Base-by-base conservation (phyloP, 2,888 invertebrate species). In the Coelopa pilipes region DNA sequence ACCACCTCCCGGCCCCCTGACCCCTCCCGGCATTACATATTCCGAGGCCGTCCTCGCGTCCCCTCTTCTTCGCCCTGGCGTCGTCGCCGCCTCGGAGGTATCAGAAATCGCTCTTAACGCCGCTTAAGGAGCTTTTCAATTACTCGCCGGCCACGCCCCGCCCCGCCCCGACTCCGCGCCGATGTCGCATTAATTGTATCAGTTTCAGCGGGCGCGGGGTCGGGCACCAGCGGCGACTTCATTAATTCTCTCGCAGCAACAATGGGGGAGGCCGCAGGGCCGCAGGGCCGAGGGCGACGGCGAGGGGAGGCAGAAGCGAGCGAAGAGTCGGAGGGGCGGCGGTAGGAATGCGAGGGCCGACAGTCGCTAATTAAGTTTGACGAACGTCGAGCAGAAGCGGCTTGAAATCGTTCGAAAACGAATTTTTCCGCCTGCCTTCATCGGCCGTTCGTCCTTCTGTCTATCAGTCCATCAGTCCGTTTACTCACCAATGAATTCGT, bases 111-210 rank as follows among this genome's bases (percentile, higher is more conserved):
- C 65, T 53, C 65, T 71, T 65, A 71, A 71, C 71, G n/a, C 63
- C 55, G 63, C 71, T 71, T 71, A 71, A 71, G 62, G 53, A 63
- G 63, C 65, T 71, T 71, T 71, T 71, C 55, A 71, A 71, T 71
- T 71, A 55, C 53, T 65, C 65, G 63, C 24, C 24, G 21, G 62
- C 45, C n/a, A 34, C 45, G 57, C 59, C 62, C 19, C 17, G 34
- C 55, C 69, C 68, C 34, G n/a, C 17, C 17, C 47, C 46, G 17
- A 59, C 34, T 34, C 7, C 34, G 34, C 34, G 2, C 7, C 34
- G 3, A 53, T 53, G 53, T n/a, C 55, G 15, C 65, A 63, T 71
- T 71, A 63, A 71, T 65, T 65, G 50, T 71, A 71, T 71, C 71
- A 71, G 46, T 71, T 71, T 71, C 65, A 34, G 65, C 13, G 21